Evolutionary conservation across 1,140 invertebrate species (phyloP).

Genomic region (Sitobion miscanthi): DNA sequence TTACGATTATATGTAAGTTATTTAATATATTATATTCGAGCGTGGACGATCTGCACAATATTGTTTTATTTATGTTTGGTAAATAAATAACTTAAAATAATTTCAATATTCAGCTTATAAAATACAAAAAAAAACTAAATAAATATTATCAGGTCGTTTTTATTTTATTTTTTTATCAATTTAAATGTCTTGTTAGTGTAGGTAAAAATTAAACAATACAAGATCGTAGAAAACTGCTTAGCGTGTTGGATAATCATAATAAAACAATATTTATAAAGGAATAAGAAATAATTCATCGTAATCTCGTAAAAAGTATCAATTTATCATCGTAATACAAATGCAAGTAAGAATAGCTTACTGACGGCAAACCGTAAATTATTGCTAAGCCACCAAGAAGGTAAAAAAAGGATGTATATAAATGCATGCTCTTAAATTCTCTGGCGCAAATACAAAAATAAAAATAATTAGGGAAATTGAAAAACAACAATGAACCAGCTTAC

Average conservation of each 20-base stretch:
- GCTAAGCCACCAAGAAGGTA: neutral
- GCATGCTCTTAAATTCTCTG: neutral
- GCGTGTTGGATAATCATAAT: too few relatives aligned
- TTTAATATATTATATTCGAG: neutral
- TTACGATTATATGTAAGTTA: neutral
- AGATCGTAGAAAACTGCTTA: neutral
- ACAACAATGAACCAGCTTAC: neutral
- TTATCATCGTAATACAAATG: slow-evolving; percentile 23
- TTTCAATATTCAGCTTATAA: neutral
- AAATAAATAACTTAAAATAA: neutral
- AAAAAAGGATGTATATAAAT: slow-evolving; percentile 10
- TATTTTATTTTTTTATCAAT: neutral
- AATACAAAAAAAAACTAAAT: neutral
- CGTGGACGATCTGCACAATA: neutral
- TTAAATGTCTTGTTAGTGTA: neutral
- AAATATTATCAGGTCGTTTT: too few relatives aligned
- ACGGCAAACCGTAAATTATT: slow-evolving; percentile 17
- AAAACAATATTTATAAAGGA: neutral
- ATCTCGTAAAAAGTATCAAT: slow-evolving; percentile 36
- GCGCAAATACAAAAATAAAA: neutral
- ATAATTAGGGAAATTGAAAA: neutral
- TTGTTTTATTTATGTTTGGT: neutral
- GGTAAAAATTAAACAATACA: neutral
- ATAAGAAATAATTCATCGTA: slow-evolving; percentile 24
- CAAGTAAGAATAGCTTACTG: neutral